phyloP scores from a whole-genome alignment of 1,140 invertebrate species.

The Magallana angulata region DNA sequence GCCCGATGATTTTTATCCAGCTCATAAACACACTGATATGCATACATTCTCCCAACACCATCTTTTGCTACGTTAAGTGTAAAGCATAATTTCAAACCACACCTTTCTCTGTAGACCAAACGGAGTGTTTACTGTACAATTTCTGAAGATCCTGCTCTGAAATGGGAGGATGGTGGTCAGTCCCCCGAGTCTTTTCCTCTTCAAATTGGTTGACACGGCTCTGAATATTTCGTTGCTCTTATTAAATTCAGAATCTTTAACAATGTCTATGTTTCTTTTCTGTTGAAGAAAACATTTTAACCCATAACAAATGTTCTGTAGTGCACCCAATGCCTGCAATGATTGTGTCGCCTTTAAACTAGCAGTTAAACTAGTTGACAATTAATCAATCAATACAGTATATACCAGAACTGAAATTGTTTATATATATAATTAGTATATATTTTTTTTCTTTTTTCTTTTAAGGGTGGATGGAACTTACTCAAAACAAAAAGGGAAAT shows the following conservation, averaged over 20 bases:
- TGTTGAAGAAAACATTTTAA: slow-evolving; percentile 39
- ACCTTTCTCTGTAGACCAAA: not conserved
- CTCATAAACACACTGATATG: not conserved
- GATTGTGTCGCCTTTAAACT: too few species aligned
- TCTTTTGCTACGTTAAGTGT: not conserved
- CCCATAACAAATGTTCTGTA: slow-evolving; percentile 41
- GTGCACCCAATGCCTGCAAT: not conserved
- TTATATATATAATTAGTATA: too few species aligned
- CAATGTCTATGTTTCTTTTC: slow-evolving; percentile 45
- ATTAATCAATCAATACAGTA: too few species aligned
- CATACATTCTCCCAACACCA: not conserved
- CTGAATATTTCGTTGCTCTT: slow-evolving; percentile 34
- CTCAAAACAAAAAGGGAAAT: too few species aligned
- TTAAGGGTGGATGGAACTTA: too few species aligned
- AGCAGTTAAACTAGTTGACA: too few species aligned
- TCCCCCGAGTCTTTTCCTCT: slow-evolving; percentile 6
- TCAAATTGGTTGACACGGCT: slow-evolving; percentile 13
- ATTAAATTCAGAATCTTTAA: slow-evolving; percentile 35
- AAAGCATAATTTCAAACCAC: not conserved
- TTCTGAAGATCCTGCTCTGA: not conserved
- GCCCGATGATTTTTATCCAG: not conserved
- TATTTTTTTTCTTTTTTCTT: too few species aligned
- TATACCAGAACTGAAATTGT: too few species aligned
- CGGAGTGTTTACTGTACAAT: not conserved
- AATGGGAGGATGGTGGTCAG: not conserved